Conservation (phyloP, 1,140 invertebrate genomes). For the Sminthurinus signatus region DNA sequence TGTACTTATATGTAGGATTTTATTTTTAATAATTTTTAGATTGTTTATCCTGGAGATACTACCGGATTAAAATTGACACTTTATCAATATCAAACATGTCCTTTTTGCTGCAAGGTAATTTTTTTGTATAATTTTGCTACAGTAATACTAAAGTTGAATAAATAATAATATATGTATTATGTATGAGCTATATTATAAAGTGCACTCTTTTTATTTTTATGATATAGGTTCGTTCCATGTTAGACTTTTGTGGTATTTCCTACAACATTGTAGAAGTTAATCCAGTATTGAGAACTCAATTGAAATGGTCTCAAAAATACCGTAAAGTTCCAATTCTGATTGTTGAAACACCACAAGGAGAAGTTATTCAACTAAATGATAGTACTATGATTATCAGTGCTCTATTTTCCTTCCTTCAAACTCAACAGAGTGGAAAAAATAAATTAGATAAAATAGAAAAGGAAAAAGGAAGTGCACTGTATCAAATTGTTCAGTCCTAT, state of each 20-base stretch:
- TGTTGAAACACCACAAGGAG: slow-evolving; percentile 60
- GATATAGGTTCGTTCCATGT: slow-evolving; percentile 68
- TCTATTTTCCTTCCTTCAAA: slow-evolving; percentile 66
- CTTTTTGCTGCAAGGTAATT: slow-evolving; percentile 87
- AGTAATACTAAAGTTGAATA: too few relatives aligned
- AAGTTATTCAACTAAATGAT: slow-evolving; percentile 70
- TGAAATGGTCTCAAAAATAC: slow-evolving; percentile 82
- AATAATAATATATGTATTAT: slow-evolving; percentile 17
- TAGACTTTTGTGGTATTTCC: slow-evolving; percentile 89
- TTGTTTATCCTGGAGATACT: slow-evolving; percentile 59
- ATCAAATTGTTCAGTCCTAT: slow-evolving; percentile 74
- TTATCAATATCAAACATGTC: slow-evolving; percentile 96
- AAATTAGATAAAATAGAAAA: slow-evolving; percentile 2
- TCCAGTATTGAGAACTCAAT: slow-evolving; percentile 74
- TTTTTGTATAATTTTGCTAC: too few relatives aligned
- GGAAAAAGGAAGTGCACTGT: slow-evolving; percentile 46
- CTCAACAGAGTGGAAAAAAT: slow-evolving; percentile 12
- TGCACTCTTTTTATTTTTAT: too few relatives aligned
- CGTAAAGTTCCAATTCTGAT: slow-evolving; percentile 95
- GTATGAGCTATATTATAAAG: too few relatives aligned
- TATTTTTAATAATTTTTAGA: slow-evolving; percentile 47
- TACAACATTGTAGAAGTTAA: slow-evolving; percentile 97
- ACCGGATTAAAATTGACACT: slow-evolving; percentile 75
- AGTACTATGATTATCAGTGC: slow-evolving; percentile 90
- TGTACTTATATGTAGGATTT: background rate